A percentile compares a stretch with the other conserved stretches of the same genome.
Conservation (phyloP, 2,888 invertebrate species). For the Caenorhabditis sp. region DNA sequence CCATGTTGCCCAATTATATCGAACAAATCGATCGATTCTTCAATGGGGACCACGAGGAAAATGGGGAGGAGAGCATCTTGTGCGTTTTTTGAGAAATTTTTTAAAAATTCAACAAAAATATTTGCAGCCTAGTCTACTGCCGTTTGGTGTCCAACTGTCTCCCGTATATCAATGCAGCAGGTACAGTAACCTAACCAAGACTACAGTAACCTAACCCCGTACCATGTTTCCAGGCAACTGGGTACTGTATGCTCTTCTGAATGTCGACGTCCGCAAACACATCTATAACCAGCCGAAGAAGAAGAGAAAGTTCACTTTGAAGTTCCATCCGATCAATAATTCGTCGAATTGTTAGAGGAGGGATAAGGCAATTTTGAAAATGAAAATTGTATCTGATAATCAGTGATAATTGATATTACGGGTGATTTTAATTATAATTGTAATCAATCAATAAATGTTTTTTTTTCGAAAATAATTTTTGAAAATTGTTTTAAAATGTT, state of each 20-base stretch:
- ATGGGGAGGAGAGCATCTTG: slow-evolving; percentile 32
- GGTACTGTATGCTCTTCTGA: slow-evolving; percentile 78
- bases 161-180: slow-evolving; percentile 79
- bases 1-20: slow-evolving; percentile 67
- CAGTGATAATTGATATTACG: neutral
- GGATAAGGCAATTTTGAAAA: neutral
- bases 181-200: slow-evolving; percentile 50
- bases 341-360: slow-evolving; percentile 39
- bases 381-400: neutral
- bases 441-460: no score
- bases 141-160: slow-evolving; percentile 76
- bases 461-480: no score
- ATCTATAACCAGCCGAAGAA: slow-evolving; percentile 71
- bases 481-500: no score
- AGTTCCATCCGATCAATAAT: slow-evolving; percentile 56
- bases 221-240: slow-evolving; percentile 78
- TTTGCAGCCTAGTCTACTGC: slow-evolving; percentile 65
- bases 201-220: neutral
- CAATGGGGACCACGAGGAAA: slow-evolving; percentile 32
- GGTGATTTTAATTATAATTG: no score
- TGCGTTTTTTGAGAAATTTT: slow-evolving; percentile 5
- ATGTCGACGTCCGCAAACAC: slow-evolving; percentile 77
- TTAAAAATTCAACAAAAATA: neutral
- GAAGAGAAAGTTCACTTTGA: slow-evolving; percentile 54
- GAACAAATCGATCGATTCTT: slow-evolving; percentile 43